Conservation (phyloP, 2,113 vertebrate species). For the Gallinago undulata region DNA sequence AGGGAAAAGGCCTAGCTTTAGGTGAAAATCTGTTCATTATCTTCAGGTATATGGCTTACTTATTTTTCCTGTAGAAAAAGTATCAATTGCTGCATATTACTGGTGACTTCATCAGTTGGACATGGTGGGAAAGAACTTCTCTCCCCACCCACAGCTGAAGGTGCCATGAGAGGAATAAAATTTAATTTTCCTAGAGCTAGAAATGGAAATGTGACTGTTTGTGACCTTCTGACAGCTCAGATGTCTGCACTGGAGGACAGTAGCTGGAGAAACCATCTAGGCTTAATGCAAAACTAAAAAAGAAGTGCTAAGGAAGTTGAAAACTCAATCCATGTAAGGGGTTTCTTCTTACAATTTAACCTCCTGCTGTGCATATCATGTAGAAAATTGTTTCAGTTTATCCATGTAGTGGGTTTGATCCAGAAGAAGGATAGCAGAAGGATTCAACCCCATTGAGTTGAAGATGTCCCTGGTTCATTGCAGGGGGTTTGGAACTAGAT, state of each 20-base stretch:
- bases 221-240: neutral
- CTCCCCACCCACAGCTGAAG: neutral
- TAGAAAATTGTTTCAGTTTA: neutral
- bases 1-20: neutral
- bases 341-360: neutral
- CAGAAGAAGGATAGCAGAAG: neutral
- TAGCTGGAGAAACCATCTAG: neutral
- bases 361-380: rapidly evolving
- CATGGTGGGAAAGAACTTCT: neutral
- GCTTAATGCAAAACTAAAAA: neutral
- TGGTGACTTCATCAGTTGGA: neutral
- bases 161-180: neutral
- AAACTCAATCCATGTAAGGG: neutral
- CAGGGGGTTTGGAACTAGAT: neutral
- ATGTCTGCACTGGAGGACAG: neutral
- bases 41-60: neutral
- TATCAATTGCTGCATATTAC: neutral
- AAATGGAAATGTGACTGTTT: neutral
- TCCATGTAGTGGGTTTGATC: neutral
- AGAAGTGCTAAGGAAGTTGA: neutral
- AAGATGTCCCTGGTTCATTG: neutral
- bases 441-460: neutral
- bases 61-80: neutral
- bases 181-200: neutral
- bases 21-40: neutral